These are phyloP conservation scores for Fratercula arctica DNA, from an alignment of 2,797 vertebrate genomes.

Conservation along the genomic window DNA sequence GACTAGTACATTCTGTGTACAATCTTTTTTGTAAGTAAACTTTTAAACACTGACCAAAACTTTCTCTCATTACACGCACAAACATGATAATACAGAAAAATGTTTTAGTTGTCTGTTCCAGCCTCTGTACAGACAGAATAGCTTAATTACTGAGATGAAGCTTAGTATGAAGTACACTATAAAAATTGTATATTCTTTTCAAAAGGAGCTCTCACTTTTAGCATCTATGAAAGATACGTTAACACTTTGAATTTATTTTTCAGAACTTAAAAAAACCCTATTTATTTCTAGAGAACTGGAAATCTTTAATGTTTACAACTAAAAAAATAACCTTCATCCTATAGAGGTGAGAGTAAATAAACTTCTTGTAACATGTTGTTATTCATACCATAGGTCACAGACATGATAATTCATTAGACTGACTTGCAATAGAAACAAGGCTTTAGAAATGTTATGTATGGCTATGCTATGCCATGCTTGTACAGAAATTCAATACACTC, in stretches of 20 bases:
- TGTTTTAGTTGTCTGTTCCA: background rate
- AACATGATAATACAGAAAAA: background rate
- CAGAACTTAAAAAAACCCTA: background rate
- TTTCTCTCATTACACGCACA: background rate
- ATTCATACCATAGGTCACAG: background rate
- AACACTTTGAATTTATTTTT: background rate
- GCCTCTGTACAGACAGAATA: background rate
- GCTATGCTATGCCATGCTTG: background rate
- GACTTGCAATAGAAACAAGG: background rate
- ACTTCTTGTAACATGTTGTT: background rate
- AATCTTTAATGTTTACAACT: background rate
- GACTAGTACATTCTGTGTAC: background rate
- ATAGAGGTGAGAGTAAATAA: background rate
- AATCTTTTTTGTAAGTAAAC: background rate
- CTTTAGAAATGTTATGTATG: background rate
- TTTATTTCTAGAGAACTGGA: background rate
- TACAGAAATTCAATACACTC: background rate
- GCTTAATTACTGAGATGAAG: background rate
- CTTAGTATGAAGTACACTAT: background rate
- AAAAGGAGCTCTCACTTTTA: background rate
- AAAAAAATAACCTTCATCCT: background rate
- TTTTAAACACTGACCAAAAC: background rate
- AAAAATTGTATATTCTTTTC: background rate
- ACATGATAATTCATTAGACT: background rate
- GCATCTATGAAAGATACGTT: background rate